Evolutionary conservation across 2,888 invertebrate genomes (phyloP), one percentile per base, ranked within the genome.

Genomic region (Drepanosiphum platanoidis): DNA sequence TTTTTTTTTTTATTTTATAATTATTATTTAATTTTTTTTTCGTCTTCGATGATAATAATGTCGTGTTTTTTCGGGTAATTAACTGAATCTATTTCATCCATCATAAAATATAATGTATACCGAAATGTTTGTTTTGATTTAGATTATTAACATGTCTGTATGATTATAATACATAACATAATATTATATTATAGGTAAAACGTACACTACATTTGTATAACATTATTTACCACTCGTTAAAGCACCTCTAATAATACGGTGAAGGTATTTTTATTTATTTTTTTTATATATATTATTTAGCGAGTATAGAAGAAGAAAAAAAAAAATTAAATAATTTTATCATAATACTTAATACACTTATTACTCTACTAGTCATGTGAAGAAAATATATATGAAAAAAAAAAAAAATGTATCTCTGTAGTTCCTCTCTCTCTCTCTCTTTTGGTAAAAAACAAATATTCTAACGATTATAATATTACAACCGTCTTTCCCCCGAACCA

Each of bases 401-500:
- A n/a, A n/a, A n/a, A n/a, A n/a, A n/a, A n/a, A n/a, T 74, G 36
- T 58, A 36, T 52, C 32, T 58, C 77, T 58, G 84, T 36, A 77
- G 84, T 84, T 84, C 77, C 75, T 84, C 68, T 83, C 75, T 36
- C n/a, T n/a, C n/a, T n/a, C n/a, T n/a, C n/a, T n/a, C n/a, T n/a
- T n/a, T 34, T 52, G 34, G 36, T 83, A 66, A 46, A 74, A 32
- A 58, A 74, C 32, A 58, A 52, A 36, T 75, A 61, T 64, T 75
- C 36, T 52, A 52, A 68, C 75, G 22, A n/a, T 22, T 34, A 9
- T n/a, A n/a, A n/a, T n/a, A n/a, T 70, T 46, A n/a, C n/a, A 15
- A n/a, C 61, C 36, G 27, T 34, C 9, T 32, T 68, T 68, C n/a
- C 18, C 22, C 52, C 34, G 9, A 39, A 30, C 13, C 30, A 71